These are phyloP conservation scores for Caenorhabditis sp. DNA, from an alignment of 2,888 invertebrate species.

Conservation along the genomic window DNA sequence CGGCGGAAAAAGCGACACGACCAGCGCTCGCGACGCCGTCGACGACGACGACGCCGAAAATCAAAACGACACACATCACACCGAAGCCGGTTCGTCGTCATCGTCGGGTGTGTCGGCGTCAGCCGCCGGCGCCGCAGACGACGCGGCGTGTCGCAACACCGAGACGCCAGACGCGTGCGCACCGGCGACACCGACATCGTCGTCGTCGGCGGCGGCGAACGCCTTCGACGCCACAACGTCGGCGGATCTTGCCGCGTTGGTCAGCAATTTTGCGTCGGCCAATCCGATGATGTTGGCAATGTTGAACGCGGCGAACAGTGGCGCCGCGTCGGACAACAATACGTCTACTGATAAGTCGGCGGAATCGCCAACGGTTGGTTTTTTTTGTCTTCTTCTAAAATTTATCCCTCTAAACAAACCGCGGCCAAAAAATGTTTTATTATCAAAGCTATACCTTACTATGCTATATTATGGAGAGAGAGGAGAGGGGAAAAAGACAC, in stretches of 20 bases:
- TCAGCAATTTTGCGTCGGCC: slow-evolving; percentile 38
- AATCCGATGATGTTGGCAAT: slow-evolving; percentile 49
- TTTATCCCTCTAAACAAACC: slow-evolving; percentile 4
- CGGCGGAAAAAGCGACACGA: neutral
- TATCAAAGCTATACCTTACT: too few species aligned
- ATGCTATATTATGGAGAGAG: too few species aligned
- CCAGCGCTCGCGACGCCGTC: neutral
- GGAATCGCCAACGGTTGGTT: neutral
- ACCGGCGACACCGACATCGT: neutral
- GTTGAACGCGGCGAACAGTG: slow-evolving; percentile 19
- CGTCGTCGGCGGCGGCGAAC: slow-evolving; percentile 12
- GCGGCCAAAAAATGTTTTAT: too few species aligned
- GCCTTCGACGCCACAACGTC: neutral
- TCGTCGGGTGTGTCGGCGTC: slow-evolving; percentile 19
- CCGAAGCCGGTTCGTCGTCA: slow-evolving; percentile 36
- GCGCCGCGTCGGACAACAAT: neutral
- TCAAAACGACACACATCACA: slow-evolving; percentile 10
- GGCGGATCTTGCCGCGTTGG: slow-evolving; percentile 33
- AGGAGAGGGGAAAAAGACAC: too few species aligned
- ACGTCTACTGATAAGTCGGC: neutral
- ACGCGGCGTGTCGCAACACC: slow-evolving; percentile 8
- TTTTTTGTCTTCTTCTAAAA: neutral
- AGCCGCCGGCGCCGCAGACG: neutral
- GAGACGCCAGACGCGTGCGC: slow-evolving; percentile 17
- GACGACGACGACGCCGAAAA: slow-evolving; percentile 41